Evolutionary conservation across 2,797 vertebrate genomes (phyloP).

Genomic region (Dallia pectoralis): DNA sequence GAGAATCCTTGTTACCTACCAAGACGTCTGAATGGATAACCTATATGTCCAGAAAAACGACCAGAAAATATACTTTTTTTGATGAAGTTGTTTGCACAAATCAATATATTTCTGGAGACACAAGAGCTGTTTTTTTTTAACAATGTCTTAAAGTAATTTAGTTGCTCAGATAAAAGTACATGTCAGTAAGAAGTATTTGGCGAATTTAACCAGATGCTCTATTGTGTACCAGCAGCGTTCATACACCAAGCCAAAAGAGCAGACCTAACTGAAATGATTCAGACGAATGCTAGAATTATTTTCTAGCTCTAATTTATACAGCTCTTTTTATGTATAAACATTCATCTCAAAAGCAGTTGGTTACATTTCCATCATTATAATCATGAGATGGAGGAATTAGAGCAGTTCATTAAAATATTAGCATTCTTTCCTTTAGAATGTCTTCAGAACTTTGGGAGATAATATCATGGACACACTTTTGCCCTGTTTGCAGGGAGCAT

Average conservation of each 20-base stretch:
- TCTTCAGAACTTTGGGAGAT: neutral
- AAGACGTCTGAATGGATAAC: constrained; percentile 60
- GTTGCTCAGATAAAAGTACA: constrained; percentile 64
- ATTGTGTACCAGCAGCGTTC: constrained; percentile 58
- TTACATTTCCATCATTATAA: constrained; percentile 68
- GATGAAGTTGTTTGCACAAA: constrained; percentile 61
- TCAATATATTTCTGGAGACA: constrained; percentile 58
- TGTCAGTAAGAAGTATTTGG: constrained; percentile 61
- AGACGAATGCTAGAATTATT: constrained; percentile 62
- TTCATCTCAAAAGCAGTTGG: constrained; percentile 67
- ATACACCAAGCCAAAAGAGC: constrained; percentile 56
- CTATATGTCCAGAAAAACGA: constrained; percentile 52
- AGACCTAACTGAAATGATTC: constrained; percentile 61
- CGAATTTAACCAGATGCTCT: constrained; percentile 70
- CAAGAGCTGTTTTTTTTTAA: constrained; percentile 59
- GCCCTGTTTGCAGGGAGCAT: neutral
- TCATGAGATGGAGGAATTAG: constrained; percentile 62
- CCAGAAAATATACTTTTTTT: constrained; percentile 45
- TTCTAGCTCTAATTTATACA: constrained; percentile 57
- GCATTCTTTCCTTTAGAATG: constrained; percentile 12
- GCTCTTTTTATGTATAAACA: constrained; percentile 58
- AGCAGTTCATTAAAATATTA: constrained; percentile 58
- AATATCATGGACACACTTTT: too few species aligned
- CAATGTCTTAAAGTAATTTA: constrained; percentile 59
- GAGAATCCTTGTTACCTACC: constrained; percentile 48